Evolutionary conservation across 2,888 invertebrate species (phyloP), one percentile per base, ranked within the genome.

Genomic region (Drosophila koepferae): DNA sequence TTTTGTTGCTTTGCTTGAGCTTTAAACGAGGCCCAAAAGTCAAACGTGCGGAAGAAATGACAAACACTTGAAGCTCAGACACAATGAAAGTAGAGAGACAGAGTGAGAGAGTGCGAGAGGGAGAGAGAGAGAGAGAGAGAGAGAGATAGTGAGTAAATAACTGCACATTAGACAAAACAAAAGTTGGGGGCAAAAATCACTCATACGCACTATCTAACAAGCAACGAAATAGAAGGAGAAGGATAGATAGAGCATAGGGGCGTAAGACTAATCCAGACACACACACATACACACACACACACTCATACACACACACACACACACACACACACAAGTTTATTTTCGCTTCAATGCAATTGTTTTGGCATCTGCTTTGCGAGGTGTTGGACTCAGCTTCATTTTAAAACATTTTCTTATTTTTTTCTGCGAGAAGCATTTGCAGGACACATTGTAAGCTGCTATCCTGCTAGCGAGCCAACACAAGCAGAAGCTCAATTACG

Each of bases 1-100:
- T 72, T 20, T 28, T 12, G 18, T 40, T n/a, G 8, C 8, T 16
- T n/a, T 28, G 28, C 28, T 28, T 28, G 28, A 54, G 64, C 59
- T 58, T 69, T 46, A 67, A 71, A 56, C 36, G 38, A 18, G 18
- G 41, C 51, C 66, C 44, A 54, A 56, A 61, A 72, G 51, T 64
- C 66, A 72, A 83, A 74, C 72, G 72, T 80, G 80, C 81, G 66
- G 68, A 48, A 67, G 67, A 75, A 73, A 66, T 72, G 62, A 38
- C 64, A 72, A 80, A 72, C 72, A 75, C 56, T 72, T 63, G 23
- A 68, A 66, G 72, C 62, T 66, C 68, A 66, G 59, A 69, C 61
- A 78, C 58, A 61, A 16, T 16, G 56, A 0, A n/a, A 20, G 5
- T 0, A 18, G 14, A 38, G n/a, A 10, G 9, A 31, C 46, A 49